Percentiles rank a stretch among this genome's conserved stretches.
Conservation (phyloP, 2,113 vertebrate species). For the Thymallus thymallus region DNA sequence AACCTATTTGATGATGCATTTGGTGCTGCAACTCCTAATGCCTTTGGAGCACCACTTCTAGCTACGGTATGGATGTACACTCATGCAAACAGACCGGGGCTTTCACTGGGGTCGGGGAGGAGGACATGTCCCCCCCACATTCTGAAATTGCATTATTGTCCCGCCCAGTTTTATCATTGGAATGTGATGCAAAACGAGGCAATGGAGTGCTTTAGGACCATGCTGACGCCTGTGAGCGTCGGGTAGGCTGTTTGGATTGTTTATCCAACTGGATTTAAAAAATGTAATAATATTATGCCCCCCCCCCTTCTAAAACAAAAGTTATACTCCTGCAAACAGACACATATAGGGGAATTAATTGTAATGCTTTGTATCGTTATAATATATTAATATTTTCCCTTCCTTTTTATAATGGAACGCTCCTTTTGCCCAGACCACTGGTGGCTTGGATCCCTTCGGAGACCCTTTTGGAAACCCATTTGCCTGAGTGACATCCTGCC, state of each 20-base stretch:
- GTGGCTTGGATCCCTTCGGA: slow-evolving; percentile 69
- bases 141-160: no score
- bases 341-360: neutral
- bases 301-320: neutral
- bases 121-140: no score
- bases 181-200: no score
- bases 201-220: no score
- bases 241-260: no score
- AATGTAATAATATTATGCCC: no score
- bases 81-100: no score
- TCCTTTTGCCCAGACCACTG: slow-evolving; percentile 47
- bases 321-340: neutral
- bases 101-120: no score
- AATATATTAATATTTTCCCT: neutral
- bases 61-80: slow-evolving; percentile 67
- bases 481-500: slow-evolving; percentile 69
- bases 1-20: slow-evolving; percentile 79
- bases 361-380: neutral
- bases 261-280: no score
- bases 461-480: slow-evolving; percentile 88
- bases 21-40: slow-evolving; percentile 62
- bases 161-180: no score
- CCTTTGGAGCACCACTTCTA: slow-evolving; percentile 67
- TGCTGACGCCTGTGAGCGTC: no score
- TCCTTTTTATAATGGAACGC: slow-evolving; percentile 33